phyloP scores from a whole-genome alignment of 2,797 vertebrate genomes.

The Helicolenus hilgendorfi region DNA sequence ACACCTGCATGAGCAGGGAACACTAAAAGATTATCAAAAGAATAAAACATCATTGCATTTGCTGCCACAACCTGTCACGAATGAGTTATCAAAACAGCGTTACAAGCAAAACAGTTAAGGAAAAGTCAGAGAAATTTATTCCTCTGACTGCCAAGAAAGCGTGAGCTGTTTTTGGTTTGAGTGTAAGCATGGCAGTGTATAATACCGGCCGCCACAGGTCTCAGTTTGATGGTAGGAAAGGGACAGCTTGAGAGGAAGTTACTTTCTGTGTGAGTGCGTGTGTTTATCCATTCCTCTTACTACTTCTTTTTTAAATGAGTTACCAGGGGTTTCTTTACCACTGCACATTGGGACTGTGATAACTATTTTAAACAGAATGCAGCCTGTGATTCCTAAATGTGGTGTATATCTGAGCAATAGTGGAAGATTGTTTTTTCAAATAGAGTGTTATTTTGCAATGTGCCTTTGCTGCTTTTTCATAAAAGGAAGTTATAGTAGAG shows the following conservation, averaged over 20 bases:
- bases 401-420: not conserved
- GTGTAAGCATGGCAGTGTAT: not conserved
- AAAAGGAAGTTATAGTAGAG: constrained; percentile 17
- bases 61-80: constrained; percentile 1
- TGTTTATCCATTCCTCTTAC: not conserved
- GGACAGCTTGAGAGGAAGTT: not conserved
- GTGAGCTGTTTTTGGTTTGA: constrained; percentile 1
- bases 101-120: not conserved
- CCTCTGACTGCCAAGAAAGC: not conserved
- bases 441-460: constrained; percentile 2
- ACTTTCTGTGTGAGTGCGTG: not conserved
- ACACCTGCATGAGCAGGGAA: not conserved
- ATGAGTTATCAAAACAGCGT: constrained; percentile 15
- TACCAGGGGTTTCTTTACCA: constrained; percentile 1
- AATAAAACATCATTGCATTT: not conserved
- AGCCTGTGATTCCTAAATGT: constrained; percentile 23
- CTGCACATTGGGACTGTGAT: constrained; percentile 11
- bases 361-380: constrained; percentile 27
- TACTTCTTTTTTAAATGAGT: not conserved
- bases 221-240: not conserved
- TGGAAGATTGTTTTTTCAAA: constrained; percentile 27
- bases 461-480: constrained; percentile 40
- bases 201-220: not conserved
- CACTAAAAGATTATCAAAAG: constrained; percentile 8
- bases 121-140: constrained; percentile 8